phyloP scores from a whole-genome alignment of 1,140 invertebrate genomes.

The Bathynomus jamesi region DNA sequence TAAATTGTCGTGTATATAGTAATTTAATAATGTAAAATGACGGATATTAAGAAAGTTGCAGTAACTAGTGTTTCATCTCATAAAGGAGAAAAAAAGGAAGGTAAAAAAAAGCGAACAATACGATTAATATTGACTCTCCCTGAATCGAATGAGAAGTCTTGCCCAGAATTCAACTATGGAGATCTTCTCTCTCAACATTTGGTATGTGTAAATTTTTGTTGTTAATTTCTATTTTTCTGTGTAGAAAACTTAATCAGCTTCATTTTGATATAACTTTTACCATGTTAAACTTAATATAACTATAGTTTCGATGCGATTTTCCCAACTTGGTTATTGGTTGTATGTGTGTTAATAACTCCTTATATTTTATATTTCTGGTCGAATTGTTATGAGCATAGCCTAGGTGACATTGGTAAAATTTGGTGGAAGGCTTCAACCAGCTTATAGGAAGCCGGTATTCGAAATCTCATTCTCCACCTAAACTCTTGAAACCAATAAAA shows the following conservation, averaged over 20 bases:
- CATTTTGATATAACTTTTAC: neutral
- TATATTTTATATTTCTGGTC: neutral
- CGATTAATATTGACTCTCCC: constrained; percentile 11
- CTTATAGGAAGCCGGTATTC: too few species aligned
- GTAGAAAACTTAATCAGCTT: neutral
- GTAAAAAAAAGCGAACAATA: constrained; percentile 9
- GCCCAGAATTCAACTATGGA: constrained; percentile 24
- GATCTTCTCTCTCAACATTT: constrained; percentile 19
- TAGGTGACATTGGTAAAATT: neutral
- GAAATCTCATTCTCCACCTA: too few species aligned
- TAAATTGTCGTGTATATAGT: neutral
- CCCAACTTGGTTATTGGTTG: neutral
- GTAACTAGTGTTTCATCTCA: neutral
- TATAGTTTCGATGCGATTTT: neutral
- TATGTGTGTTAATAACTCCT: neutral
- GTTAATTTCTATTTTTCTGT: neutral
- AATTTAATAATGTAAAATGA: neutral
- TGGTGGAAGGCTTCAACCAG: neutral
- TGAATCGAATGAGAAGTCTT: constrained; percentile 23
- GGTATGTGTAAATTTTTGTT: constrained; percentile 6
- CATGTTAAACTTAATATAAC: neutral
- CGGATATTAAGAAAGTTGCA: neutral
- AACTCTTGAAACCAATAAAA: too few species aligned
- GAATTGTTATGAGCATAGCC: neutral
- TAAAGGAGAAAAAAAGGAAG: constrained; percentile 5